Base-by-base conservation (phyloP, 35 echinoderm and acorn worm genomes). In the Ophioderma brevispina region DNA sequence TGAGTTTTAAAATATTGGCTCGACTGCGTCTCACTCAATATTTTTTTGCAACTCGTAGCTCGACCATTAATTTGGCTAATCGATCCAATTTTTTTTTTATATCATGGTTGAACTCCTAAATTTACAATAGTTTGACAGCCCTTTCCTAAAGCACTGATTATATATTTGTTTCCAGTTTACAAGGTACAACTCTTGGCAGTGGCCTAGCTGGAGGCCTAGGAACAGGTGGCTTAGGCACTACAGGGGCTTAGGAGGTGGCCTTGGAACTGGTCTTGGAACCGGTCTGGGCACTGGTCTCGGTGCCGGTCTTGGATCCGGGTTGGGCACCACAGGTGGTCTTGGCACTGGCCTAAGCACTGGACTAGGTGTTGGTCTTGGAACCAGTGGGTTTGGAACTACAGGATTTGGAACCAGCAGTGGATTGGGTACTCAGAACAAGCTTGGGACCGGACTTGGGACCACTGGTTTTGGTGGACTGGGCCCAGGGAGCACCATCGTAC, bases 381-480 rank as follows among this genome's bases (percentile, higher is more conserved):
- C 85, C 32, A 79, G 46, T 49, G 79, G 64, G 28, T 88, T 76
- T 33, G 87, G 87, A 32, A 80, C 81, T 37, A 63, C 78, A 32
- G 64, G 82, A 36, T 78, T 76, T 18, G 81, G 80, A 21, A 63
- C 36, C 13, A n/a, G n/a, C n/a, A n/a, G n/a, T n/a, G 86, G 86
- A 42, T 19, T 87, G 15, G 92, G 87, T 8, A 63, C 41, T 23
- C 78, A 56, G 55, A 55, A 81, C 40, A 76, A 40, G 0, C 77
- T 91, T 37, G 90, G 90, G 30, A 91, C 90, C 21, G 90, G 90
- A 40, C 39, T 76, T 1, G 90, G 94, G 35, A 89, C 89, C 35
- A 83, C 96, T 46, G 96, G 92, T 21, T 81, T 92, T 31, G 91
- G 31, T 0, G 84, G 37, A 33, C n/a, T 93, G 33, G 85, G 84